phyloP scores from a whole-genome alignment of 2,797 vertebrate genomes.

The Labroides dimidiatus region DNA sequence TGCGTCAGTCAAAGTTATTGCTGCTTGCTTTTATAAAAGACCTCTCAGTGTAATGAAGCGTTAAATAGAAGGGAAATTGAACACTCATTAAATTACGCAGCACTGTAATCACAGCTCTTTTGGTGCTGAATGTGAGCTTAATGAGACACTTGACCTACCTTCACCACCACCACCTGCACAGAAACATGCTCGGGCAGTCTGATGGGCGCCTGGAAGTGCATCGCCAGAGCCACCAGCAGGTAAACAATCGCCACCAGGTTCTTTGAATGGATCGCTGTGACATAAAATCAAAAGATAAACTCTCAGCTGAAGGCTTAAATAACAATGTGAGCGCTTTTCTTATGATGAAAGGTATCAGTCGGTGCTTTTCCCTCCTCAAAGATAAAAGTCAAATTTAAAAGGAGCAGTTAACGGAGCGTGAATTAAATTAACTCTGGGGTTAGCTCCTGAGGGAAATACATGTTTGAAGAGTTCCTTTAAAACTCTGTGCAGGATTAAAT shows the following conservation, averaged over 20 bases:
- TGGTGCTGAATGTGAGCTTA: background rate
- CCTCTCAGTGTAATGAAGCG: background rate
- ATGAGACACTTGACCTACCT: conserved; percentile 87
- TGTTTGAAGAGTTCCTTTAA: background rate
- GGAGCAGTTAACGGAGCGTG: conserved; percentile 3
- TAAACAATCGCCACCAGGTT: conserved; percentile 93
- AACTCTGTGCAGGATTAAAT: conserved; percentile 1
- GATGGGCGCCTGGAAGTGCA: conserved; percentile 94
- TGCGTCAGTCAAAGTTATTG: background rate
- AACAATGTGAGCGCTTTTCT: background rate
- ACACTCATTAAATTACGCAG: background rate
- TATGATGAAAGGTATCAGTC: conserved; percentile 8
- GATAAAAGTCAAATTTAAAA: conserved; percentile 1
- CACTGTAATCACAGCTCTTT: background rate
- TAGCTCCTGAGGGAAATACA: conserved; percentile 1
- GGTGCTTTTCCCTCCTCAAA: background rate
- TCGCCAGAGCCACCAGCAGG: conserved; percentile 91
- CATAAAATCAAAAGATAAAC: background rate
- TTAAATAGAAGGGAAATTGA: background rate
- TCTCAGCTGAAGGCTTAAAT: background rate
- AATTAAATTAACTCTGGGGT: background rate
- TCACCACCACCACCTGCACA: conserved; percentile 92
- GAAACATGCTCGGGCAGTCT: conserved; percentile 94
- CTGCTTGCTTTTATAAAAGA: background rate
- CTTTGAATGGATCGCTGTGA: conserved; percentile 93